These are phyloP conservation scores for Epizoanthus rinbou DNA, from an alignment of 92 coral and sea anemone genomes.

Conservation along the genomic window DNA sequence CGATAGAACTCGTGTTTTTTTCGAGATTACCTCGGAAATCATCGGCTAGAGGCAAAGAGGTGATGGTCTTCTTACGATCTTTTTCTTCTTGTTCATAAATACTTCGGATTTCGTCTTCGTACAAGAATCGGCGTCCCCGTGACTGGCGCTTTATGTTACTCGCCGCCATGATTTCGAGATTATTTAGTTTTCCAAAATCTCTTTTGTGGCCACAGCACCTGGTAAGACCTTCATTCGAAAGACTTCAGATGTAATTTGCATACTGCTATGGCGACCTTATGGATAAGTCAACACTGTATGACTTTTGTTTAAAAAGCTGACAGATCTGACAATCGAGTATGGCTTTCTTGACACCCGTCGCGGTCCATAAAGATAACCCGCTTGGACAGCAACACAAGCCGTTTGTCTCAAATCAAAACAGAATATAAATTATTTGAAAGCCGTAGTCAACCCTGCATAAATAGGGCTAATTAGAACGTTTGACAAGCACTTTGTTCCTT, in stretches of 20 bases:
- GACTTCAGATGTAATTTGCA: constrained; percentile 28
- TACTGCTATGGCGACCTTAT: constrained; percentile 36
- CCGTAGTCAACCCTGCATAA: constrained; percentile 17
- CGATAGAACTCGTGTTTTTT: constrained; percentile 46
- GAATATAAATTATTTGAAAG: neutral
- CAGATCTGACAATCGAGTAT: constrained; percentile 25
- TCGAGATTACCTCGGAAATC: constrained; percentile 58
- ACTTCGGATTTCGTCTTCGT: constrained; percentile 68
- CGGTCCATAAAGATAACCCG: constrained; percentile 21
- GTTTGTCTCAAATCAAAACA: constrained; percentile 19
- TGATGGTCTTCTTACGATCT: constrained; percentile 57
- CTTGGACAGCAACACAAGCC: constrained; percentile 28
- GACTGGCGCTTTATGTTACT: constrained; percentile 53
- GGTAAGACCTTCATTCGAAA: constrained; percentile 29
- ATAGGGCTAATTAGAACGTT: constrained; percentile 20
- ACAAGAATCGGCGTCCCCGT: constrained; percentile 73
- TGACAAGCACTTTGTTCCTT: constrained; percentile 14
- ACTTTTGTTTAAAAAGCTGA: constrained; percentile 19
- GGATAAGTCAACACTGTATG: constrained; percentile 22
- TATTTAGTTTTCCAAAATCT: neutral
- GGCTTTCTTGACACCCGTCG: constrained; percentile 38
- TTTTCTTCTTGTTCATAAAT: constrained; percentile 59
- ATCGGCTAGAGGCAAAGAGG: constrained; percentile 68
- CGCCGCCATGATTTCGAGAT: constrained; percentile 60
- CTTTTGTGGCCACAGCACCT: constrained; percentile 32